Evolutionary conservation across 2,113 vertebrate species (phyloP).

Genomic region (Micronisus gabar): DNA sequence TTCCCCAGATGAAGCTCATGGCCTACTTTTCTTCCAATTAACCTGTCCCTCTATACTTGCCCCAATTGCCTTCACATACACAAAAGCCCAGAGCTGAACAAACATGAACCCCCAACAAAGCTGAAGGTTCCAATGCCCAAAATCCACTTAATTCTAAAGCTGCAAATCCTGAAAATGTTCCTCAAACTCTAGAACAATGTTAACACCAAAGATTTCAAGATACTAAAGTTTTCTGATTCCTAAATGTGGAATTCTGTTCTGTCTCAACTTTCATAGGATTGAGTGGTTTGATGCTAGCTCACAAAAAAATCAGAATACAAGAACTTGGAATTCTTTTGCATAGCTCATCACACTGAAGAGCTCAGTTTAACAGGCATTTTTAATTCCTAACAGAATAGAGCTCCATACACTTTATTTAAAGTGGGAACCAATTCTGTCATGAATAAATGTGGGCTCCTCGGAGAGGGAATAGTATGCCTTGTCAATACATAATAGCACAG

Average conservation of each 20-base stretch:
- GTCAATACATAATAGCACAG: neutral
- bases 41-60: neutral
- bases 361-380: neutral
- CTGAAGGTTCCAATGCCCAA: neutral
- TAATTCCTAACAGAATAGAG: neutral
- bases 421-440: neutral
- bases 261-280: neutral
- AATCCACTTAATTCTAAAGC: neutral
- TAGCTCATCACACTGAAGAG: neutral
- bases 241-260: neutral
- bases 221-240: neutral
- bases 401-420: neutral
- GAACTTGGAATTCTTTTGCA: neutral
- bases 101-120: neutral
- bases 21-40: conserved; percentile 21
- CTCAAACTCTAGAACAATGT: neutral
- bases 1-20: neutral
- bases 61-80: neutral
- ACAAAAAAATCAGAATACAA: neutral
- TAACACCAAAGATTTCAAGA: neutral
- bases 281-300: neutral
- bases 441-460: neutral
- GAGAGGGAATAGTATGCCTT: neutral
- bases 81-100: conserved; percentile 7
- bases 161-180: neutral